Base-by-base conservation (phyloP, 2,113 vertebrate genomes). In the Nanger granti region DNA sequence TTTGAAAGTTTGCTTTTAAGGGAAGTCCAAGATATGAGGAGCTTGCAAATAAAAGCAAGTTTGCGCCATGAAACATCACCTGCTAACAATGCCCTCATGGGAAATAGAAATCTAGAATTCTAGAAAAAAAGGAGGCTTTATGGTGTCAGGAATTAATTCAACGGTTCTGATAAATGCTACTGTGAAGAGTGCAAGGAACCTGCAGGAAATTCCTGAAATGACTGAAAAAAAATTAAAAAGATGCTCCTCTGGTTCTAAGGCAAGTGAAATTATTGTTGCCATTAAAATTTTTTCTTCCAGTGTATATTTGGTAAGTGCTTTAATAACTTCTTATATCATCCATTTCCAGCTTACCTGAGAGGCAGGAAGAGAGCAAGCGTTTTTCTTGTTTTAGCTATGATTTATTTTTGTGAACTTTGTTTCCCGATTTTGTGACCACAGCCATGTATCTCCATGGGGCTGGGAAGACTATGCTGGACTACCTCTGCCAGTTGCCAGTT, bases 1-100 rank as follows among this genome's bases (percentile, higher is more conserved):
- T 98, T 96, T 98, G 98, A 98, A 98, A 98, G 95, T 97, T 98
- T 97, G 86, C 93, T 49, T 98, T 96, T 91, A 98, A 98, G 90
- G 88, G 87, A 96, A 98, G 97, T 97, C 95, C 93, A 97, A 93
- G 97, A 92, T 97, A 5, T 79, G 7, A 22, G 47, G 82, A 97
- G 69, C 49, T 96, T 49, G 97, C 97, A 98, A 97, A 96, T 89
- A 88, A 89, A 97, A 64, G 80, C 97, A 97, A 98, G 86, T 97
- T 96, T 96, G 64, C 79, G n/a, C 84, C 84, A 12, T 93, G 97
- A 98, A 98, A 49, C 57, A 90, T 85, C 73, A 66, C 69, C 95
- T 96, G 37, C 57, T 96, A 54, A 11, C 49, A 34, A 64, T 84
- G 86, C 29, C 4, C 96, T 96, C 57, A 3, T 22, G 49, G 95